Evolutionary conservation across 2,113 vertebrate species (phyloP).

Genomic region (Passer domesticus): DNA sequence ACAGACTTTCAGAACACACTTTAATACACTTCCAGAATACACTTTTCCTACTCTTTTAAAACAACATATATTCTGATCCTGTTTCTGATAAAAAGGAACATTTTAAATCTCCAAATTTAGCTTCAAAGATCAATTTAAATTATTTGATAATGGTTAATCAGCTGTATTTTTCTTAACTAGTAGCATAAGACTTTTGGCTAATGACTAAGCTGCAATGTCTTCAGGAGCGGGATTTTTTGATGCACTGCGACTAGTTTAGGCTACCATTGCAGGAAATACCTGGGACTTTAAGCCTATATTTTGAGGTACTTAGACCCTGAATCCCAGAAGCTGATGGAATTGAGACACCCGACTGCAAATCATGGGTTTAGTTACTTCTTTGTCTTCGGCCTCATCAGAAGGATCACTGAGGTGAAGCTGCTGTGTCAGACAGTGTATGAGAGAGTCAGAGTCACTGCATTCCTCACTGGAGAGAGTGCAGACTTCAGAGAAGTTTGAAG

Average conservation of each 20-base stretch:
- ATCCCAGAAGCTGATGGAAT: not conserved
- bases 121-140: not conserved
- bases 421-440: not conserved
- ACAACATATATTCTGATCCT: not conserved
- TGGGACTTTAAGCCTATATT: not conserved
- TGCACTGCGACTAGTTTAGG: not conserved
- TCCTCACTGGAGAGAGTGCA: not conserved
- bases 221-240: not conserved
- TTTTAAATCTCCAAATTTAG: not conserved
- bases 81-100: not conserved
- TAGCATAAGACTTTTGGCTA: not conserved
- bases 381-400: not conserved
- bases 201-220: not conserved
- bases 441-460: not conserved
- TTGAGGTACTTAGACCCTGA: not conserved
- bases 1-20: not conserved
- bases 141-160: not conserved
- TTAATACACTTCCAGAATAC: not conserved
- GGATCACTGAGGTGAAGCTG: not conserved
- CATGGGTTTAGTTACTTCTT: not conserved
- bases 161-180: not conserved
- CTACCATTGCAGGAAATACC: not conserved
- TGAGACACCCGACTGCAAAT: not conserved
- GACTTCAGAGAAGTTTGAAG: not conserved
- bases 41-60: not conserved